Conservation (phyloP, 2,797 vertebrate species). For the Harpagifer antarcticus region DNA sequence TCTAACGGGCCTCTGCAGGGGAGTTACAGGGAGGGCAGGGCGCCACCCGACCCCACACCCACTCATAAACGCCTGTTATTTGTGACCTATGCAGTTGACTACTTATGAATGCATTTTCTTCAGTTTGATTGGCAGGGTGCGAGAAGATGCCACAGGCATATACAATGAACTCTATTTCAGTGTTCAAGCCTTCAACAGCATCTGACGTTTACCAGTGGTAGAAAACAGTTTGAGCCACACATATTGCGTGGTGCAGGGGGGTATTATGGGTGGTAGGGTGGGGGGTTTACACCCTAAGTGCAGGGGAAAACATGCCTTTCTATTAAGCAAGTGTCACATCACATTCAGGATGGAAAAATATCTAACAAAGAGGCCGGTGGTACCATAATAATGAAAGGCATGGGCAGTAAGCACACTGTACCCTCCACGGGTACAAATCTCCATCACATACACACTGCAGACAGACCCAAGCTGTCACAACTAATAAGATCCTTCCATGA, state of each 20-base stretch:
- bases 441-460: constrained; percentile 46
- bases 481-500: constrained; percentile 61
- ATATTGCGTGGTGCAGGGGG: constrained; percentile 30
- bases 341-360: constrained; percentile 62
- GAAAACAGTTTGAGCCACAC: constrained; percentile 28
- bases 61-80: constrained; percentile 65
- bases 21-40: constrained; percentile 56
- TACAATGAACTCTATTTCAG: constrained; percentile 43
- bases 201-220: constrained; percentile 28
- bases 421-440: constrained; percentile 63
- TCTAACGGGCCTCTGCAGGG: constrained; percentile 50
- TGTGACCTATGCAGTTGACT: constrained; percentile 57
- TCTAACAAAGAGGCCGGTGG: constrained; percentile 54
- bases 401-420: constrained; percentile 45
- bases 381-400: constrained; percentile 43
- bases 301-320: constrained; percentile 26
- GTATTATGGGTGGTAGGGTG: constrained; percentile 21
- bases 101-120: constrained; percentile 50
- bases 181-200: constrained; percentile 29
- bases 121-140: constrained; percentile 61
- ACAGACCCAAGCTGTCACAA: constrained; percentile 71
- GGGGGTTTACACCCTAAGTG: constrained; percentile 10
- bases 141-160: constrained; percentile 39
- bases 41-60: constrained; percentile 20
- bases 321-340: constrained; percentile 72